A percentile compares a stretch with the other conserved stretches of the same genome.
Evolutionary conservation across 92 coral and sea anemone genomes (phyloP).

Genomic region (Muricea muricata): DNA sequence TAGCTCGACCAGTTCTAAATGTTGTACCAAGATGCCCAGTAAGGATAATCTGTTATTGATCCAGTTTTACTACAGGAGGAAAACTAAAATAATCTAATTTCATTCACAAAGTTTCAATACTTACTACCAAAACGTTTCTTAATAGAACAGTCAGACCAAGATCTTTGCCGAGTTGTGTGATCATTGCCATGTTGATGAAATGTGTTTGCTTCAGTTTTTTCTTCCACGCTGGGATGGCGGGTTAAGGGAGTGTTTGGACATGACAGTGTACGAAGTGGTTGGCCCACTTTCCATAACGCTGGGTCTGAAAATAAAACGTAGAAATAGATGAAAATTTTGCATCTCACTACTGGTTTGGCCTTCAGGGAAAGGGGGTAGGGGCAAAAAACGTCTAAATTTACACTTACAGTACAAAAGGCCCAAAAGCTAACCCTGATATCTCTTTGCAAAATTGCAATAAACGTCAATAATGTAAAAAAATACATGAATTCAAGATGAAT

Average conservation of each 20-base stretch:
- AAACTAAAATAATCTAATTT: background rate
- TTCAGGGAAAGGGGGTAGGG: no score
- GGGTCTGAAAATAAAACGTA: background rate
- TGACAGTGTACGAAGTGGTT: conserved; percentile 15
- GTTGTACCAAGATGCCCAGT: no score
- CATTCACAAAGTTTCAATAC: background rate
- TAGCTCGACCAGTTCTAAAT: no score
- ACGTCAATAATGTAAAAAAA: no score
- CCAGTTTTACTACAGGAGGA: no score
- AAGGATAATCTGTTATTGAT: background rate
- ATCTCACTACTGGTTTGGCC: no score
- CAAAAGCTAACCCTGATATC: no score
- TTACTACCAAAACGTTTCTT: background rate
- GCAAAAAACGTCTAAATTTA: no score
- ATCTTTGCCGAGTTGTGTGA: conserved; percentile 2
- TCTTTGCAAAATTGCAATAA: no score
- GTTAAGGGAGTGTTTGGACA: conserved; percentile 35
- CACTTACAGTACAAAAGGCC: no score
- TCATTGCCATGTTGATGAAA: background rate
- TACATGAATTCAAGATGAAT: no score
- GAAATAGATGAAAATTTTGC: no score
- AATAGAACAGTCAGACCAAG: background rate
- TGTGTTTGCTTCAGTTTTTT: background rate
- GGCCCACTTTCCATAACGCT: background rate
- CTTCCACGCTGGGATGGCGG: background rate